Evolutionary conservation across 2,797 vertebrate species (phyloP), one percentile per base, ranked within the genome.

Genomic region (Adelosebastes latens): DNA sequence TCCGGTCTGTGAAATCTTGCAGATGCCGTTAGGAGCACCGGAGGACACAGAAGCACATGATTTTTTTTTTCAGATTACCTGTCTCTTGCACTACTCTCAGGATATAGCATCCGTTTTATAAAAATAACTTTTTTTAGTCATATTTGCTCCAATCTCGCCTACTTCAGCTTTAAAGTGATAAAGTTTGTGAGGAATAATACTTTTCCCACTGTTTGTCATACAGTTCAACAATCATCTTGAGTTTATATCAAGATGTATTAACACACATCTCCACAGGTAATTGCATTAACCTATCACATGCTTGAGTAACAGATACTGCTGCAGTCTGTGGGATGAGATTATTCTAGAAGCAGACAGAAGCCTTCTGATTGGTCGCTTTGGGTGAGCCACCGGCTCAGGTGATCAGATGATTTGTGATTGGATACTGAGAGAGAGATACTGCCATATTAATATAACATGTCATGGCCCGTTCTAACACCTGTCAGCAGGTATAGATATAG

Each of bases 301-400:
- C 77, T 87, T 86, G 84, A 86, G 81, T 81, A 82, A 81, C 78
- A 78, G 79, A 88, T 86, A 91, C 12, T 12, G 49, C 70, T 73
- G 36, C 61, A 61, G 75, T 65, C 65, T 87, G 49, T 36, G 69
- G 34, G 22, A 82, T 68, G 24, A 86, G 88, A 93, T 90, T 89
- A 90, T 32, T 81, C 72, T 36, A 31, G 75, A 85, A 76, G 68
- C 78, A 87, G 73, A 66, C 6, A 60, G 58, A 77, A 62, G 83
- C 71, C 22, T n/a, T 84, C 76, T 88, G 67, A 88, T 89, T 91
- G 89, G 90, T 75, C 67, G 32, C 6, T 7, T 13, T 22, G 39
- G 66, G 20, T 75, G 34, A 63, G 13, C 32, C 75, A 79, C 18
- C 24, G 8, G 13, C 36, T 81, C 78, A 79, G 81, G 65, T 83